Evolutionary conservation across 2,888 invertebrate genomes (phyloP).

Genomic region (Leptopilina drosophilae): DNA sequence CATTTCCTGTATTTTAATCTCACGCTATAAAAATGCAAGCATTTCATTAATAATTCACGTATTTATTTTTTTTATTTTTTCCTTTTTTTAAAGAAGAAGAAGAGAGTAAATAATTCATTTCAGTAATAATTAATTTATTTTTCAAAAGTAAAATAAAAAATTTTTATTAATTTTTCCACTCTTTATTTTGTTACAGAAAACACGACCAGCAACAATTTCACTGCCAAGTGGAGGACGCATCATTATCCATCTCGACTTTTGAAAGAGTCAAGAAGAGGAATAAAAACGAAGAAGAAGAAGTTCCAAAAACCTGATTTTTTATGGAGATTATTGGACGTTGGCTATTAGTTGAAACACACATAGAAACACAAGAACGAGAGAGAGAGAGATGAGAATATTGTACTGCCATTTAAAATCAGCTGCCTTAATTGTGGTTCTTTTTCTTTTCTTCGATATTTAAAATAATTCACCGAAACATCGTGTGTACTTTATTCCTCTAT

Average conservation of each 20-base stretch:
- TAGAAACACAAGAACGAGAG: neutral
- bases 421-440: slow-evolving; percentile 56
- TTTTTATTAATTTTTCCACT: neutral
- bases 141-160: too few species aligned
- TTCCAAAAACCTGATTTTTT: slow-evolving; percentile 32
- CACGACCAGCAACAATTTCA: slow-evolving; percentile 49
- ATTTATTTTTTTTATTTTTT: neutral
- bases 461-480: too few species aligned
- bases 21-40: slow-evolving; percentile 30
- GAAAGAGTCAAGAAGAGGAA: slow-evolving; percentile 28
- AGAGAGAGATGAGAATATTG: slow-evolving; percentile 42
- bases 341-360: slow-evolving; percentile 16
- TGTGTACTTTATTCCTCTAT: too few species aligned
- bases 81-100: too few species aligned
- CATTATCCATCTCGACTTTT: slow-evolving; percentile 20
- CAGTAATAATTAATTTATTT: too few species aligned
- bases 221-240: slow-evolving; percentile 46
- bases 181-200: slow-evolving; percentile 52
- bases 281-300: neutral
- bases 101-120: too few species aligned
- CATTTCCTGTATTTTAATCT: slow-evolving; percentile 14
- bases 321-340: neutral
- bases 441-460: slow-evolving; percentile 46
- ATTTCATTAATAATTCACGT: slow-evolving; percentile 23
- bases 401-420: slow-evolving; percentile 49